These are phyloP conservation scores for Podilymbus podiceps DNA, from an alignment of 2,113 vertebrate species.

Conservation along the genomic window DNA sequence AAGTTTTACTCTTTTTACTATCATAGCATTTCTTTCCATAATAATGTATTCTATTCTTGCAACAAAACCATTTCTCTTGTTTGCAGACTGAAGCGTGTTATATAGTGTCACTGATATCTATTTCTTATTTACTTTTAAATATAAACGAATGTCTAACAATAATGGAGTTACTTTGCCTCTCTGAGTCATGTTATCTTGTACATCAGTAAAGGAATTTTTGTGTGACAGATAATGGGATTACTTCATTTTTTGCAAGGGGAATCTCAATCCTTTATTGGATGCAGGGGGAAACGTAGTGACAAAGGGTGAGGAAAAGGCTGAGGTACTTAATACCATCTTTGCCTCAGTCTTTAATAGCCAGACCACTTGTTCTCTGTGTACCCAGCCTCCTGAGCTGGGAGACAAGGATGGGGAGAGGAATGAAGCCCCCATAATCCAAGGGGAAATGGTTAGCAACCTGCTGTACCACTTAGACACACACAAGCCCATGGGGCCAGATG, in stretches of 20 bases:
- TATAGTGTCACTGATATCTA: not conserved
- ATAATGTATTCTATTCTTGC: not conserved
- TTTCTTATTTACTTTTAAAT: constrained; percentile 4
- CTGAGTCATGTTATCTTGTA: not conserved
- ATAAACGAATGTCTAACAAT: not conserved
- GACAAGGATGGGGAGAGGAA: too few species aligned
- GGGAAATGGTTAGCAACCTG: too few species aligned
- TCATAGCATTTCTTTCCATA: not conserved
- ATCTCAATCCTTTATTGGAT: too few species aligned
- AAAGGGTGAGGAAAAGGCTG: too few species aligned
- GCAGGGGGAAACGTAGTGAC: too few species aligned
- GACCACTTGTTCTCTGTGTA: too few species aligned
- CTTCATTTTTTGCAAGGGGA: not conserved
- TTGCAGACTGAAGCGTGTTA: not conserved
- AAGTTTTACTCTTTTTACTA: not conserved
- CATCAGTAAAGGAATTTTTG: not conserved
- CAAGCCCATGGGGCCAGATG: too few species aligned
- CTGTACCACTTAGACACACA: too few species aligned
- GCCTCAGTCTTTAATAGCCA: too few species aligned
- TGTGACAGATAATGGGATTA: not conserved
- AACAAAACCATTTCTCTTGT: not conserved
- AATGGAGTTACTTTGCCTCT: not conserved
- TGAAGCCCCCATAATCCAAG: too few species aligned
- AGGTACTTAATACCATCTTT: too few species aligned
- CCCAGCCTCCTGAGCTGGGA: too few species aligned